Conservation (phyloP, 2,888 invertebrate species). For the Tetranychus piercei region DNA sequence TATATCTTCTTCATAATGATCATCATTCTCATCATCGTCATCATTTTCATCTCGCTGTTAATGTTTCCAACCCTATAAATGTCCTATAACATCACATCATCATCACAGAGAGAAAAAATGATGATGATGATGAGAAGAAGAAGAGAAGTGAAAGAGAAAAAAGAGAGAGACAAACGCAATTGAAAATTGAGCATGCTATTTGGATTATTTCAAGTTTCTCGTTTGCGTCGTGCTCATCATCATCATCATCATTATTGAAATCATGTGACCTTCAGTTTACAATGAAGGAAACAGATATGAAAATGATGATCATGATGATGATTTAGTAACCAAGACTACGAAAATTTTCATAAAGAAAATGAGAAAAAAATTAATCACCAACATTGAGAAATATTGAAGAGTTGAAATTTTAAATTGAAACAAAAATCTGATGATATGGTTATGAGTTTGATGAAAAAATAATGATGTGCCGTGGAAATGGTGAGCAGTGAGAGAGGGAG, state of each 20-base stretch:
- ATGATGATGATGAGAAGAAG: background rate
- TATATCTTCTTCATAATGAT: background rate
- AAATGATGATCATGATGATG: too few relatives aligned
- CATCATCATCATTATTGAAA: background rate
- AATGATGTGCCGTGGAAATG: background rate
- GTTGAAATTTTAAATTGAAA: background rate
- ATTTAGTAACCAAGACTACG: background rate
- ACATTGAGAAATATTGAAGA: background rate
- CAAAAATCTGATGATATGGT: background rate
- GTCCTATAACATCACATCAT: background rate
- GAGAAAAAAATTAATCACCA: background rate
- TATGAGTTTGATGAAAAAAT: background rate
- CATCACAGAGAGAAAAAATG: background rate
- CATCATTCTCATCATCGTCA: background rate
- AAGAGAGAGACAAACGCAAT: background rate
- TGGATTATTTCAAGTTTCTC: background rate
- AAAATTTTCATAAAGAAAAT: background rate
- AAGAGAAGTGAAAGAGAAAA: background rate
- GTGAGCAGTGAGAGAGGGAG: background rate
- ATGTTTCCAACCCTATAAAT: constrained; percentile 1
- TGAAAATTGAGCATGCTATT: background rate
- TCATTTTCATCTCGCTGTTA: background rate
- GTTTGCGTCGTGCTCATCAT: background rate
- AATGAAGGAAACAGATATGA: background rate
- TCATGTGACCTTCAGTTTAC: background rate